Conservation (phyloP, 2,113 vertebrate genomes). For the Misgurnus anguillicaudatus region DNA sequence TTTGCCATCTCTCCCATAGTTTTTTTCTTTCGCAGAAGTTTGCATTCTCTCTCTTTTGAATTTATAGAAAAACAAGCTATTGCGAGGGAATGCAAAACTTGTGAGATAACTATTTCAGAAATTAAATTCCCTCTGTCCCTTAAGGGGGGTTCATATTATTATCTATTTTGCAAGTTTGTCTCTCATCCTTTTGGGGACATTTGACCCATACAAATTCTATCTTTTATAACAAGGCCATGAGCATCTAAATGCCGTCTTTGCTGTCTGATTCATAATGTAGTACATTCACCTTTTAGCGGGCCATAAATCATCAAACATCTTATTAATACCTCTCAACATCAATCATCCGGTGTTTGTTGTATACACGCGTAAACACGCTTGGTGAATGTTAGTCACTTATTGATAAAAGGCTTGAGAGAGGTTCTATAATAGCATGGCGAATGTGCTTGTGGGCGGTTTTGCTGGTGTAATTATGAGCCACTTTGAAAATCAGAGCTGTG, state of each 20-base stretch:
- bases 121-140: no score
- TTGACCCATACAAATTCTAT: neutral
- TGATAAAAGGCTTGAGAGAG: constrained; percentile 20
- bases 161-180: no score
- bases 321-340: constrained; percentile 1
- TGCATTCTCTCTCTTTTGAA: no score
- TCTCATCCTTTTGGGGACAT: no score
- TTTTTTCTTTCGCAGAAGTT: no score
- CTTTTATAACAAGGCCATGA: neutral
- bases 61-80: no score
- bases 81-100: no score
- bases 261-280: constrained; percentile 13
- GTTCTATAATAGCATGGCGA: neutral
- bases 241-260: constrained; percentile 11
- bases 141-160: no score
- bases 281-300: constrained; percentile 5
- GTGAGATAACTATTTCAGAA: no score
- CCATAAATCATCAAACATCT: constrained; percentile 33
- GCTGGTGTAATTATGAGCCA: constrained; percentile 33
- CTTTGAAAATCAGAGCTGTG: constrained; percentile 19
- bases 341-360: constrained; percentile 14
- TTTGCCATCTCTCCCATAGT: no score
- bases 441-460: constrained; percentile 29
- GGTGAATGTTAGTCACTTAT: constrained; percentile 5
- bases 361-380: constrained; percentile 7